Evolutionary conservation across 2,113 vertebrate species (phyloP).

Genomic region (Silurus meridionalis): DNA sequence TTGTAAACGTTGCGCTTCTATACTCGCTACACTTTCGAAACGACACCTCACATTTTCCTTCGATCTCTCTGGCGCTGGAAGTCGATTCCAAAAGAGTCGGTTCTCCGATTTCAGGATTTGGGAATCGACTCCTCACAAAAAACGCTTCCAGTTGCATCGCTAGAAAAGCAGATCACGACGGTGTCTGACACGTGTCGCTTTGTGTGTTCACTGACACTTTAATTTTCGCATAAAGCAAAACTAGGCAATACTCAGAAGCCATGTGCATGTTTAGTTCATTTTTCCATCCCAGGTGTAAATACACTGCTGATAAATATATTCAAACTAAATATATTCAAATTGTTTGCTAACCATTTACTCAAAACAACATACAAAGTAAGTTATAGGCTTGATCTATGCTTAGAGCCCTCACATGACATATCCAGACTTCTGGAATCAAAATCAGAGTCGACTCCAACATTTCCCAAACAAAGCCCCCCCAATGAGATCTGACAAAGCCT

Average conservation of each 20-base stretch:
- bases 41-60: background rate
- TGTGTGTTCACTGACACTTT: background rate
- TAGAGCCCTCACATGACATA: background rate
- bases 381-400: too few species aligned
- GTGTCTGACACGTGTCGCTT: background rate
- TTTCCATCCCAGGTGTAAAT: too few species aligned
- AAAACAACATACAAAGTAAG: background rate
- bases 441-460: background rate
- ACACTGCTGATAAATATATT: too few species aligned
- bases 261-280: background rate
- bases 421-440: background rate
- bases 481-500: conserved; percentile 4
- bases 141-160: background rate
- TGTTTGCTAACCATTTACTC: background rate
- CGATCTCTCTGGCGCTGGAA: background rate
- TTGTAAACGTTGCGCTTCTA: background rate
- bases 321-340: too few species aligned
- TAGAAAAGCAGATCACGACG: background rate
- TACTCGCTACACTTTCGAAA: background rate
- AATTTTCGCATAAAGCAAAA: background rate
- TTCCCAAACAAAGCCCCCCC: background rate
- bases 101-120: background rate
- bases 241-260: background rate
- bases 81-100: background rate
- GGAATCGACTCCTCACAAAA: background rate